These are phyloP conservation scores for Netelia inedita DNA, from an alignment of 2,888 invertebrate species.

Conservation along the genomic window DNA sequence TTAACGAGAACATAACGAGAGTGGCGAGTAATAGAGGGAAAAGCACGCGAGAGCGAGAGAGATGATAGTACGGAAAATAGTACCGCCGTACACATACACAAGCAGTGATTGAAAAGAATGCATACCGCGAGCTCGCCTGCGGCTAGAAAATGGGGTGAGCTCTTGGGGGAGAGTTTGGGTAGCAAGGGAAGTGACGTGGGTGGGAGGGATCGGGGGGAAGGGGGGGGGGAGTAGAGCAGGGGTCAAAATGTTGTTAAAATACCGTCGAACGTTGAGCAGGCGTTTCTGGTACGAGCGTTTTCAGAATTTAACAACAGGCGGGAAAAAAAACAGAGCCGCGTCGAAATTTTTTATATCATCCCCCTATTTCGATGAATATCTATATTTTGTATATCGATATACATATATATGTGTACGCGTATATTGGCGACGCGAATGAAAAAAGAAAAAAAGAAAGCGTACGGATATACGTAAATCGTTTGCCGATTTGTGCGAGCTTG, in stretches of 20 bases:
- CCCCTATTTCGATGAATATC: neutral
- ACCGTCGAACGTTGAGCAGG: slow-evolving; percentile 44
- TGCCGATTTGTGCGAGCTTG: slow-evolving; percentile 55
- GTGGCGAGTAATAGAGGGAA: slow-evolving; percentile 47
- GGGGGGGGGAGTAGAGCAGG: neutral
- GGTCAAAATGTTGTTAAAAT: slow-evolving; percentile 60
- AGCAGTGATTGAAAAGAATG: slow-evolving; percentile 20
- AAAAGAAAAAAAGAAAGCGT: slow-evolving; percentile 14
- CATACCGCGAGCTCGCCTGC: slow-evolving; percentile 2
- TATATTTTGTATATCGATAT: neutral
- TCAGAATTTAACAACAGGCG: slow-evolving; percentile 25
- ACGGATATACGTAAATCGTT: slow-evolving; percentile 47
- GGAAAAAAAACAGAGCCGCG: slow-evolving; percentile 18
- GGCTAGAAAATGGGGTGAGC: neutral
- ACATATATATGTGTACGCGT: slow-evolving; percentile 16
- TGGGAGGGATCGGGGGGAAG: neutral
- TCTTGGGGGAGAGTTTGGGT: slow-evolving; percentile 2
- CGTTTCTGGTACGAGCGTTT: slow-evolving; percentile 21
- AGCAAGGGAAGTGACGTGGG: neutral
- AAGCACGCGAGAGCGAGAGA: slow-evolving; percentile 21
- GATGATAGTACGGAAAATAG: slow-evolving; percentile 10
- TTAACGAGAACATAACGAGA: slow-evolving; percentile 66
- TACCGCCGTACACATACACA: neutral
- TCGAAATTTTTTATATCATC: slow-evolving; percentile 44
- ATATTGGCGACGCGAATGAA: slow-evolving; percentile 17